Conservation (phyloP, 2,888 invertebrate genomes). For the Cryptocephalus moraei region DNA sequence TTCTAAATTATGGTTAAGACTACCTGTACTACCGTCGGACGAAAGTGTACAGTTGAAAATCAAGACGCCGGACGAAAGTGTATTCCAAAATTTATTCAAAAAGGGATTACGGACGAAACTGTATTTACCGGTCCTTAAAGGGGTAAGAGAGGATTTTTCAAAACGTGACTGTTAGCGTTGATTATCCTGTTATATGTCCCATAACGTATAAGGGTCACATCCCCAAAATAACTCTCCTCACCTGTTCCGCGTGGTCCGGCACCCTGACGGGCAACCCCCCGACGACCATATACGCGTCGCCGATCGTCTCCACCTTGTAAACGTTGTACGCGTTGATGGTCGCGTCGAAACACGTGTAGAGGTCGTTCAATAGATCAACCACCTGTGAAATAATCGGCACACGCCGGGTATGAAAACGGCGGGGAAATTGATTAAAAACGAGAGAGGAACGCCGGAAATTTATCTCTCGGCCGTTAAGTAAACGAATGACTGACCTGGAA, state of each 20-base stretch:
- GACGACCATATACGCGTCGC: conserved; percentile 94
- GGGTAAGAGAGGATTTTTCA: no score
- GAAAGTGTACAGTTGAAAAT: no score
- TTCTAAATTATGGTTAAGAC: no score
- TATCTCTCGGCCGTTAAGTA: conserved; percentile 24
- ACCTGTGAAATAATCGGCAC: conserved; percentile 29
- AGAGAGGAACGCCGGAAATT: no score
- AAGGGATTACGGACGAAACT: no score
- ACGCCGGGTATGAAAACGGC: neutral
- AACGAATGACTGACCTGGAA: conserved; percentile 48
- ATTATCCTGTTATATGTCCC: no score
- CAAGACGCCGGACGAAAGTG: no score
- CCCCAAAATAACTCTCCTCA: conserved; percentile 10
- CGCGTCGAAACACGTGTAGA: conserved; percentile 89
- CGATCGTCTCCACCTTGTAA: conserved; percentile 92
- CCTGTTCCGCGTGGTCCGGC: conserved; percentile 66
- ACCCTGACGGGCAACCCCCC: conserved; percentile 73
- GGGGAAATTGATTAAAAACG: neutral
- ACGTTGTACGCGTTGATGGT: conserved; percentile 87
- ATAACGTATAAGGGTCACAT: no score
- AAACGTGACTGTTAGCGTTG: no score
- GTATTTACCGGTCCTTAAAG: no score
- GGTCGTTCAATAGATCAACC: conserved; percentile 81
- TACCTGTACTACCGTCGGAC: no score
- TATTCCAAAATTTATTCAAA: no score